Evolutionary conservation across 2,888 invertebrate genomes (phyloP).

Genomic region (Polyploca ridens): DNA sequence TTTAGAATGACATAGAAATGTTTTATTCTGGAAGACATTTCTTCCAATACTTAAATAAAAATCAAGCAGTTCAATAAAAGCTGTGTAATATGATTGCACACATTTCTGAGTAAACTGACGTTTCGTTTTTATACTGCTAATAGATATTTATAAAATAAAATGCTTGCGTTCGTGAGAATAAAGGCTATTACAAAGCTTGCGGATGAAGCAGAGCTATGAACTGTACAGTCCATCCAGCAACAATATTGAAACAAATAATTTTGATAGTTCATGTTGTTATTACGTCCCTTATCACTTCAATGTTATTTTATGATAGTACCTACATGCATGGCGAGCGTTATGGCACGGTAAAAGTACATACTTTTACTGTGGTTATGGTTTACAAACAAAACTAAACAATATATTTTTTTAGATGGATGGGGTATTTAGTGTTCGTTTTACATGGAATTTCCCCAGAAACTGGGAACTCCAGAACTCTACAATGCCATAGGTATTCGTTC

Average conservation of each 20-base stretch:
- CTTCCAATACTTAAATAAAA: neutral
- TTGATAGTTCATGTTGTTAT: neutral
- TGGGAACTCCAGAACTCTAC: no score
- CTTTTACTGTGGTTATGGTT: no score
- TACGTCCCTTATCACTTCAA: neutral
- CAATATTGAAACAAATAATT: neutral
- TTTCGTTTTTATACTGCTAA: neutral
- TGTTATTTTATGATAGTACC: neutral
- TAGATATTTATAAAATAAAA: neutral
- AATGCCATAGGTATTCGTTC: no score
- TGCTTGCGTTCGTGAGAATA: neutral
- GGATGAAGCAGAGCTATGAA: no score
- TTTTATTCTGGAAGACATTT: no score
- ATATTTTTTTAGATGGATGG: no score
- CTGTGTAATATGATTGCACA: neutral
- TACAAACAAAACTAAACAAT: no score
- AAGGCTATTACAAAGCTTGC: neutral
- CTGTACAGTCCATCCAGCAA: neutral
- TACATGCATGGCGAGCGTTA: no score
- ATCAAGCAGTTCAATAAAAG: neutral
- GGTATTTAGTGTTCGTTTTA: no score
- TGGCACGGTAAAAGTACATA: no score
- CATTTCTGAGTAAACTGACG: neutral
- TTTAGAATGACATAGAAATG: no score
- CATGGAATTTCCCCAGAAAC: no score